These are phyloP conservation scores for Raja brachyura DNA, from an alignment of 2,113 vertebrate genomes.

Conservation along the genomic window DNA sequence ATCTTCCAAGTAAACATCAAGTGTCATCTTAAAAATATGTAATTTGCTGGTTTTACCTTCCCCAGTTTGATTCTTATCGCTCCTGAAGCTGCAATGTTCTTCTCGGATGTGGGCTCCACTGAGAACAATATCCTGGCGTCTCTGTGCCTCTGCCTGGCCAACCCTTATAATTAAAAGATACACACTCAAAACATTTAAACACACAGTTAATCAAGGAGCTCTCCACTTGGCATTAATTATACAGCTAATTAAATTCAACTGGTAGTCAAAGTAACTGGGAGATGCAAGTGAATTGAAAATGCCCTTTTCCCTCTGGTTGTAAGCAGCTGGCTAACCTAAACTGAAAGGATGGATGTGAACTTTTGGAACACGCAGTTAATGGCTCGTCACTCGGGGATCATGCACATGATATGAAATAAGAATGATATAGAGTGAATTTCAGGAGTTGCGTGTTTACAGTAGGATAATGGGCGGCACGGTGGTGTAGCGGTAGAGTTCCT, in stretches of 20 bases:
- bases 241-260: background rate
- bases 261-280: background rate
- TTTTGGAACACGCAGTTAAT: background rate
- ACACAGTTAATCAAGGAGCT: background rate
- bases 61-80: slow-evolving; percentile 76
- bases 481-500: no score
- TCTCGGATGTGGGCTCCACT: slow-evolving; percentile 95
- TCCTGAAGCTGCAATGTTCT: slow-evolving; percentile 91
- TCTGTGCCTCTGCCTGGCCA: slow-evolving; percentile 85
- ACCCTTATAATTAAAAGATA: slow-evolving; percentile 64
- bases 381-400: background rate
- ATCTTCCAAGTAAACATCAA: background rate
- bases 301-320: background rate
- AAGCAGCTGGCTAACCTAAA: background rate
- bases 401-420: background rate
- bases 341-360: background rate
- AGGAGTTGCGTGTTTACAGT: no score
- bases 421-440: no score
- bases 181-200: background rate
- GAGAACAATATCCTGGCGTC: slow-evolving; percentile 91
- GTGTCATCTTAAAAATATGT: background rate
- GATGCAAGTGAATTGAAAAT: background rate
- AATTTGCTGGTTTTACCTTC: slow-evolving; percentile 61
- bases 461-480: no score
- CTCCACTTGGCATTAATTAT: background rate